Evolutionary conservation across 2,113 vertebrate species (phyloP), one percentile per base, ranked within the genome.

Genomic region (Apistogramma diplotaenia): DNA sequence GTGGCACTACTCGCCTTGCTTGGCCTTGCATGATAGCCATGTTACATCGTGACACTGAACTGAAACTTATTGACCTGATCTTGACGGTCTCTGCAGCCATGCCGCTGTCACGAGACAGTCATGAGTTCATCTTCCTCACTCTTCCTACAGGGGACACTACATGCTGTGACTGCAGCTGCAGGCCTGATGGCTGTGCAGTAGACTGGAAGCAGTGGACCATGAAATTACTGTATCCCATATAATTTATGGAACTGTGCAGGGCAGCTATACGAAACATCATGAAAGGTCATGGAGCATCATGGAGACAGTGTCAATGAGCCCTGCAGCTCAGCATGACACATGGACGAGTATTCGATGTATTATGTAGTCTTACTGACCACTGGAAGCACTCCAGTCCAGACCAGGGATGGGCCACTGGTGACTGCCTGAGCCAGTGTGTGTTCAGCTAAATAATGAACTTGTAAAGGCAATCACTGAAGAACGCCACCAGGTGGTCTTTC

Each of bases 11-110:
- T 1, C 13, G 59, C 2, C 31, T 40, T 0, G 1, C 2, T 65
- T 43, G 35, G 16, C 21, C 37, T 25, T 13, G 11, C 5, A 33
- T 18, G 33, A 12, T 5, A 0, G 37, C 8, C 0, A 0, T 0
- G 27, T 19, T 27, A 7, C 21, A 46, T 67, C 3, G 6, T 0
- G 15, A 46, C 62, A 3, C 35, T 43, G 13, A 13, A 21, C 13
- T 6, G 61, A 19, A 7, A 27, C 21, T 49, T 12, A 5, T 49
- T 21, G 40, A 49, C 62, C 3, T 70, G 16, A 70, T 0, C 40
- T 27, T 6, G 5, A 70, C 40, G 1, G 19, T 37, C 33, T 37
- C 19, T 37, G 59, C 6, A 1, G 23, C 19, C 23, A 49, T 27
- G 16, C 40, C 19, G 62, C 16, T 49, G 0, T 29, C 40, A 49